A percentile compares a stretch with the other conserved stretches of the same genome.
Evolutionary conservation across 2,113 vertebrate genomes (phyloP).

Genomic region (Noctilio leporinus): DNA sequence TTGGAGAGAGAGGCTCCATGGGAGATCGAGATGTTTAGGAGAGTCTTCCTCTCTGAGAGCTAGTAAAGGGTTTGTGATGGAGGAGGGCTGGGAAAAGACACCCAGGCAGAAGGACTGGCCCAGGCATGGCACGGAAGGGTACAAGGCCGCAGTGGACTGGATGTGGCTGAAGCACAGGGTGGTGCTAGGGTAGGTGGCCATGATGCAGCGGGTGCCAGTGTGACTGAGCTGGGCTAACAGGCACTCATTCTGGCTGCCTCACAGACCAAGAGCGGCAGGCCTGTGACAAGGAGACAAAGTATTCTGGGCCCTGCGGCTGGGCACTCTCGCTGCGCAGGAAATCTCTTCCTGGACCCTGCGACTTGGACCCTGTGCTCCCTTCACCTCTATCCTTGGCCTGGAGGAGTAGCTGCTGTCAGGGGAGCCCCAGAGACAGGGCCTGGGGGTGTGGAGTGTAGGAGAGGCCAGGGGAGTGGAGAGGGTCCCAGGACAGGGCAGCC

Average conservation of each 20-base stretch:
- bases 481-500: neutral
- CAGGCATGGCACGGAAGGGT: rapidly evolving
- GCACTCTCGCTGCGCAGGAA: rapidly evolving
- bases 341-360: neutral
- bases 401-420: neutral
- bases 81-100: neutral
- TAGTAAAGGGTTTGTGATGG: neutral
- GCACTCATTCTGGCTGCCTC: neutral
- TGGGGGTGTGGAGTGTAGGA: too few relatives aligned
- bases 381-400: neutral
- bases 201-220: neutral
- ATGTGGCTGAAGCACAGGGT: neutral
- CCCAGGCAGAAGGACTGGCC: neutral
- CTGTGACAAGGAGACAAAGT: neutral
- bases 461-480: neutral
- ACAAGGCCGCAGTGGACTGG: neutral
- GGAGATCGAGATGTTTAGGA: rapidly evolving
- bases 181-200: rapidly evolving
- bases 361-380: neutral
- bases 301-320: neutral
- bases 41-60: neutral
- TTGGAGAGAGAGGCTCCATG: neutral
- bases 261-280: neutral
- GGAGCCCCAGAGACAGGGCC: neutral
- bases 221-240: neutral